Base-by-base conservation (phyloP, 2,113 vertebrate genomes). In the Cranoglanis bouderius region DNA sequence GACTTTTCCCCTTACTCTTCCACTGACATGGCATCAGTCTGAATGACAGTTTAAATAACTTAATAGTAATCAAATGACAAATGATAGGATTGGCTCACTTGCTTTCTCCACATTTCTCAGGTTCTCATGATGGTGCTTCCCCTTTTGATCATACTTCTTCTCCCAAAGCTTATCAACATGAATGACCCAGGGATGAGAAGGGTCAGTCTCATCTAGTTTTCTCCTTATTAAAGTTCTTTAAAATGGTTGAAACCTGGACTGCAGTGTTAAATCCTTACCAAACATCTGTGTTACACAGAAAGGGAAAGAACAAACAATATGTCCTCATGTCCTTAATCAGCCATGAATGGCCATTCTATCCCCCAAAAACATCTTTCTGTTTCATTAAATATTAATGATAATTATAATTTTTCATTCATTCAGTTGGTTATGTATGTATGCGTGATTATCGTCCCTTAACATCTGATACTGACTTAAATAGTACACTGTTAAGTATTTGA, bases 51-150 rank as follows among this genome's bases (percentile, higher is more conserved):
- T 67, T 74, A 18, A 35, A 43, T 59, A 51, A 7, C 21, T 32
- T 26, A 75, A 35, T 49, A 35, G 16, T 14, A 51, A 35, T 49
- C 4, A 32, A 65, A 2, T 49, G n/a, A 49, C 6, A 10, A 26
- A 13, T 49, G 12, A 80, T 65, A 10, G 18, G 29, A 57, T 13
- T 32, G 26, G 8, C 55, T 81, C 2, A 59, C 12, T n/a, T n/a
- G 1, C n/a, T 46, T 40, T 80, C 29, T 85, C 2, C 24, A 77
- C 40, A 72, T 88, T 90, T 8, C 89, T 57, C 86, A 97, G 97
- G 96, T 97, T 90, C 95, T 97, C 95, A 97, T 97, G 97, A 97
- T 97, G 97, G 96, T 97, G 89, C 96, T 97, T 90, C 97, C 97
- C 0, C 93, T 97, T 90, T 90, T 97, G 92, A 96, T 97, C 93